Evolutionary conservation across 1,140 invertebrate genomes (phyloP).

Genomic region (Oryctes rhinoceros): DNA sequence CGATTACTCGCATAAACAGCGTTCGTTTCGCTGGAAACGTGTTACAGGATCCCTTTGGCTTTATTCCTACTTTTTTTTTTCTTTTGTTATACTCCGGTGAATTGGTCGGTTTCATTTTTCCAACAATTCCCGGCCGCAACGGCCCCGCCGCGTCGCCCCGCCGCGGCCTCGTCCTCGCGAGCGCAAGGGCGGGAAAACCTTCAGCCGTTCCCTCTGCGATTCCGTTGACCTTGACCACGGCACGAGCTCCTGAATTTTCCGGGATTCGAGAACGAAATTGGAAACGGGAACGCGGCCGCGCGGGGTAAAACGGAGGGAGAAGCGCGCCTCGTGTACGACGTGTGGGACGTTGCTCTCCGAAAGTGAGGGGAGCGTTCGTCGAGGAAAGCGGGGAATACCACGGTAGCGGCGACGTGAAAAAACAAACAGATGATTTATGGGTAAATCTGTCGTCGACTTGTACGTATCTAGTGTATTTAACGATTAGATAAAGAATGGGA

Average conservation of each 20-base stretch:
- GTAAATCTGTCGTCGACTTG: no score
- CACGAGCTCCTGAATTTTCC: slow-evolving; percentile 36
- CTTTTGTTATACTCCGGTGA: background rate
- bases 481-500: no score
- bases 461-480: no score
- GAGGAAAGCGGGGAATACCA: background rate
- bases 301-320: background rate
- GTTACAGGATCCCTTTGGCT: background rate
- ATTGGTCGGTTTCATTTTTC: slow-evolving; percentile 5
- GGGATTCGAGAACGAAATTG: slow-evolving; percentile 34
- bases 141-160: background rate
- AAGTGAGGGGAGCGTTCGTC: background rate
- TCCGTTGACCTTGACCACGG: slow-evolving; percentile 28
- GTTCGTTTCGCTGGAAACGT: background rate
- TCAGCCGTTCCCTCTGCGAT: slow-evolving; percentile 8
- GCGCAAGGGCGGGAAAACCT: slow-evolving; percentile 24
- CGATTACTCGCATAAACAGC: no score
- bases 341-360: slow-evolving; percentile 29
- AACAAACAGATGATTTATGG: no score
- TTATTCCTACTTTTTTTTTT: background rate
- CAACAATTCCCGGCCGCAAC: background rate
- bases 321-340: slow-evolving; percentile 22
- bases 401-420: no score
- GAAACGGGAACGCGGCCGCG: slow-evolving; percentile 2
- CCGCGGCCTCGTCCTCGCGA: background rate